Evolutionary conservation across 1,140 invertebrate genomes (phyloP).

Genomic region (Pachyrhynchus sulphureomaculatus): DNA sequence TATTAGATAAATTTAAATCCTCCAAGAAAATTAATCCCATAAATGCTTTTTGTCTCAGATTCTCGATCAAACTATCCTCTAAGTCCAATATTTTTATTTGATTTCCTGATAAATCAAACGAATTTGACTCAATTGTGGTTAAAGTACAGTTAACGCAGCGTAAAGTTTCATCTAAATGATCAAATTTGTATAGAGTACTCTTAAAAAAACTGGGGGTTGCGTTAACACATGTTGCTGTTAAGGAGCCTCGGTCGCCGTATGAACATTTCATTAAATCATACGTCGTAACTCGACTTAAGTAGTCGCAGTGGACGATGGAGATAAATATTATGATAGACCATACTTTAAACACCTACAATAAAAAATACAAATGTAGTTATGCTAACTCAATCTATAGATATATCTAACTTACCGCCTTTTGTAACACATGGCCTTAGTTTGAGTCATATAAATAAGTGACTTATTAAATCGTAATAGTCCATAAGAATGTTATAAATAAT

Average conservation of each 20-base stretch:
- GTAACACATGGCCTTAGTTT: too few species aligned
- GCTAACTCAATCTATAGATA: not conserved
- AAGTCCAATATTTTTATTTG: conserved; percentile 44
- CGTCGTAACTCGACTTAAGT: not conserved
- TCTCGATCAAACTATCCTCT: conserved; percentile 36
- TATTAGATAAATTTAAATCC: conserved; percentile 40
- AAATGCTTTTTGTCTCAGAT: conserved; percentile 39
- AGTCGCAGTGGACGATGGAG: too few species aligned
- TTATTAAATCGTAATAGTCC: too few species aligned
- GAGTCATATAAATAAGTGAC: too few species aligned
- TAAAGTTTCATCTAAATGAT: conserved; percentile 48
- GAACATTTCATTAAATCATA: conserved; percentile 41
- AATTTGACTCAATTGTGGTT: conserved; percentile 35
- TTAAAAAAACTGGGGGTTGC: conserved; percentile 44
- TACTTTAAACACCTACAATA: not conserved
- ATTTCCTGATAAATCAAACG: conserved; percentile 49
- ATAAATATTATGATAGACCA: not conserved
- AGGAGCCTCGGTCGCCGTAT: conserved; percentile 48
- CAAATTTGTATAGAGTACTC: conserved; percentile 45
- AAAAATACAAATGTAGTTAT: not conserved
- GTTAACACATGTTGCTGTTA: conserved; percentile 48
- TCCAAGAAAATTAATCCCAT: conserved; percentile 46
- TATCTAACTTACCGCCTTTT: not conserved
- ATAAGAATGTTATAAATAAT: too few species aligned
- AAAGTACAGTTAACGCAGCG: conserved; percentile 45